Base-by-base conservation (phyloP, 2,888 invertebrate genomes). In the Arrhopalites spinosus region DNA sequence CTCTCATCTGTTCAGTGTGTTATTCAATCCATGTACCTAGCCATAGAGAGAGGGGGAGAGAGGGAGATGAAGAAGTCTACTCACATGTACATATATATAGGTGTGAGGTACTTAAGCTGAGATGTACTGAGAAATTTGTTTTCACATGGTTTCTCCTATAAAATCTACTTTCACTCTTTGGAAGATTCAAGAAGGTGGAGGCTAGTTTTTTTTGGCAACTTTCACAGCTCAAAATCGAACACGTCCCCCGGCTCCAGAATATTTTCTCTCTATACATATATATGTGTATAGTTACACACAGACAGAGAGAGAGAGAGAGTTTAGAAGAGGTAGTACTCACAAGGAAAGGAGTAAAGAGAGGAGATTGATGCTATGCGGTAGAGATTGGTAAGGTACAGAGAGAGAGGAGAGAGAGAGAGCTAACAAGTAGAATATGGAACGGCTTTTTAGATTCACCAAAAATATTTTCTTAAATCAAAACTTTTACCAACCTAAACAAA, bases 191-290 rank as follows among this genome's bases (percentile, higher is more conserved):
- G 63, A 15, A 63, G 66, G 5, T 15, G 29, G 45, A 45, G 66
- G 23, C 66, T 20, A 36, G 30, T 70, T 70, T n/a, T n/a, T n/a
- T n/a, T 70, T 70, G 70, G 70, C 70, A 70, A 70, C 29, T 70
- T 70, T 70, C 47, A 69, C 69, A 69, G 69, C 69, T 69, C 36
- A 70, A 70, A 70, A 70, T 70, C 70, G 70, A 70, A 70, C 59
- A 43, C 59, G 70, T 70, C 70, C 59, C 70, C 70, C 68, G 68
- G 68, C 68, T 68, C 68, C 43, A 56, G 7, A 23, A 25, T 53
- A 17, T 53, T 17, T 2, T 20, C n/a, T n/a, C n/a, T n/a, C n/a
- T n/a, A n/a, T n/a, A n/a, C n/a, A 53, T 11, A n/a, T 20, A 53
- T 45, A 66, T 1, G 20, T 36, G 20, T 36, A 36, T 66, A 30